Conservation (phyloP, 1,140 invertebrate species). For the Oncopodura yosiiana region DNA sequence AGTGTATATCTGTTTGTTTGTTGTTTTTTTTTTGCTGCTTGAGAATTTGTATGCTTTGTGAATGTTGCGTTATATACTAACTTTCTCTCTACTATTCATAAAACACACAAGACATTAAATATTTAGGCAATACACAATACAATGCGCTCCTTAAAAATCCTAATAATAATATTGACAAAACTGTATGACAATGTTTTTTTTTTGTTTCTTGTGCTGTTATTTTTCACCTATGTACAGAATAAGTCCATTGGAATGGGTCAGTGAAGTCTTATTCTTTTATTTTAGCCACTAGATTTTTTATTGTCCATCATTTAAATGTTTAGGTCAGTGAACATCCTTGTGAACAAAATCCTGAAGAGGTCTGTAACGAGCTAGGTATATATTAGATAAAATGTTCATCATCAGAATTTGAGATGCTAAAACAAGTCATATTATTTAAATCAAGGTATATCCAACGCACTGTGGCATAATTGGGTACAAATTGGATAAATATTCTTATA, state of each 20-base stretch:
- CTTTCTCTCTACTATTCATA: no score
- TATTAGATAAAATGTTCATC: no score
- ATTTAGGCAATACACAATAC: no score
- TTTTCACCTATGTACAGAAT: conserved; percentile 7
- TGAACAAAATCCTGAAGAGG: conserved; percentile 62
- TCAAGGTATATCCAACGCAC: conserved; percentile 78
- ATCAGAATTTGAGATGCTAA: no score
- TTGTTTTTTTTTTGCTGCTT: no score
- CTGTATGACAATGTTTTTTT: not conserved
- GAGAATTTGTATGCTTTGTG: no score
- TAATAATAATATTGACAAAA: no score
- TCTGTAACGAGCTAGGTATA: conserved; percentile 85
- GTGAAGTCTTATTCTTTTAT: conserved; percentile 35
- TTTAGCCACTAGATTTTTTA: conserved; percentile 37
- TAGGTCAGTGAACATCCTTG: conserved; percentile 68
- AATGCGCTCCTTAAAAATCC: no score
- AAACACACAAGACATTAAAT: no score
- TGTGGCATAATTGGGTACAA: conserved; percentile 65
- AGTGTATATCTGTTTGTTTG: no score
- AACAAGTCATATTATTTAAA: no score
- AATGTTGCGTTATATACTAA: no score
- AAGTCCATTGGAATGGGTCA: conserved; percentile 39
- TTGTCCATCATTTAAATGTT: conserved; percentile 43
- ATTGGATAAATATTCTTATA: conserved; percentile 7
- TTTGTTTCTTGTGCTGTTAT: not conserved